Base-by-base conservation (phyloP, 2,888 invertebrate genomes). In the Napeogenes inachia region DNA sequence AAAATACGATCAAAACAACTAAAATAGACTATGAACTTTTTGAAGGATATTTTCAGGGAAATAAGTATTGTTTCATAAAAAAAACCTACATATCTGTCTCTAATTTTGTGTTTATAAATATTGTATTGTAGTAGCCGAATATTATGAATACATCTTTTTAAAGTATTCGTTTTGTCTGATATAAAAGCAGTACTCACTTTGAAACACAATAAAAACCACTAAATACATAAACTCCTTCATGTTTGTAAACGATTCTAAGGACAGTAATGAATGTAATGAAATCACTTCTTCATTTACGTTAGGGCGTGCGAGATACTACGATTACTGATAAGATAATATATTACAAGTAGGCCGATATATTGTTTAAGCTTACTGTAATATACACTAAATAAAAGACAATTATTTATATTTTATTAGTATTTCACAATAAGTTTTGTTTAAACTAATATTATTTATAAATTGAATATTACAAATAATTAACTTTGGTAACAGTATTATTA, bases 281-380 rank as follows among this genome's bases (percentile, higher is more conserved):
- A 50, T 30, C 42, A 59, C 58, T 45, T 57, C 55, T 61, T 64
- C 62, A 60, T 62, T 57, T 45, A 57, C 59, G 50, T 50, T 59
- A 56, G 59, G 61, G 45, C 53, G 65, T 65, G 62, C 45, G 53
- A n/a, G 66, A 60, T 57, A 63, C 57, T 57, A 56, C 59, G 77
- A 76, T 73, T 72, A 63, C 53, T 68, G 85, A 86, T 86, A 85
- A 86, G 85, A 85, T 85, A 84, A 21, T 21, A 59, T 56, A 78
- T 72, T 73, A 70, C 71, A 78, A 76, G 69, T 73, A 70, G 72
- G 72, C 71, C 72, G 66, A 61, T 59, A 60, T 56, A 61, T 35
- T 61, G 35, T 53, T 58, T 35, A 45, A 57, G 32, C 59, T 35
- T 35, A 61, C 45, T 54, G 21, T 21, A 59, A 57, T 45, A 53